Evolutionary conservation across 2,888 invertebrate species (phyloP).

Genomic region (Ypsolopha sequella): DNA sequence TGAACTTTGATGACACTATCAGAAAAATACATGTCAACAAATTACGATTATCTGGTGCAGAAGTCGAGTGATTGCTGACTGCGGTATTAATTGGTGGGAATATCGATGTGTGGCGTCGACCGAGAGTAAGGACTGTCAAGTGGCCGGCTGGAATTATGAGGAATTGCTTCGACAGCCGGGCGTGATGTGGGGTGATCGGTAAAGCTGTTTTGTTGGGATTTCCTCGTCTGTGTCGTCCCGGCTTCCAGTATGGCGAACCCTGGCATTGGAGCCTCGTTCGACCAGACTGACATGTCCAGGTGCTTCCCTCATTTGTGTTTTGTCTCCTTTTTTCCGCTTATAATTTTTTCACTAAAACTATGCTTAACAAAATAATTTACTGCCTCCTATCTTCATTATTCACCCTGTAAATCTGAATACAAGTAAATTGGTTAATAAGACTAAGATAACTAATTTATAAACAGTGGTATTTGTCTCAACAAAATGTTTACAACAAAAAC

Average conservation of each 20-base stretch:
- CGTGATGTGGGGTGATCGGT: constrained; percentile 39
- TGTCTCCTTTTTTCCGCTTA: background rate
- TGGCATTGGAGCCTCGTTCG: constrained; percentile 76
- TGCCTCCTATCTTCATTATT: background rate
- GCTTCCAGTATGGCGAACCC: constrained; percentile 52
- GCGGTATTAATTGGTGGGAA: constrained; percentile 12
- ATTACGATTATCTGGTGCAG: constrained; percentile 38
- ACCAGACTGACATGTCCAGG: constrained; percentile 78
- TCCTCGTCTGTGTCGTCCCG: constrained; percentile 18
- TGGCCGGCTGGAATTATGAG: constrained; percentile 30
- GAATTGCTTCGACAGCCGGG: constrained; percentile 37
- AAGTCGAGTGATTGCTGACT: constrained; percentile 22
- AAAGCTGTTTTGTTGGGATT: constrained; percentile 13
- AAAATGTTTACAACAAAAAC: background rate
- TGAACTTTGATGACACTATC: constrained; percentile 33
- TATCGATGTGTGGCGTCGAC: background rate
- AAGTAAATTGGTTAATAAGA: too few species aligned
- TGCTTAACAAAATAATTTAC: background rate
- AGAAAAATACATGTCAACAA: constrained; percentile 52
- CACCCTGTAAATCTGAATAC: background rate
- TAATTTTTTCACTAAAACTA: background rate
- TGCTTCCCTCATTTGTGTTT: constrained; percentile 13
- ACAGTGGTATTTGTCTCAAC: background rate
- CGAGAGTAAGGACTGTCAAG: background rate
- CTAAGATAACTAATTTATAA: too few species aligned